Evolutionary conservation across 2,113 vertebrate genomes (phyloP).

Genomic region (Ascaphus truei): DNA sequence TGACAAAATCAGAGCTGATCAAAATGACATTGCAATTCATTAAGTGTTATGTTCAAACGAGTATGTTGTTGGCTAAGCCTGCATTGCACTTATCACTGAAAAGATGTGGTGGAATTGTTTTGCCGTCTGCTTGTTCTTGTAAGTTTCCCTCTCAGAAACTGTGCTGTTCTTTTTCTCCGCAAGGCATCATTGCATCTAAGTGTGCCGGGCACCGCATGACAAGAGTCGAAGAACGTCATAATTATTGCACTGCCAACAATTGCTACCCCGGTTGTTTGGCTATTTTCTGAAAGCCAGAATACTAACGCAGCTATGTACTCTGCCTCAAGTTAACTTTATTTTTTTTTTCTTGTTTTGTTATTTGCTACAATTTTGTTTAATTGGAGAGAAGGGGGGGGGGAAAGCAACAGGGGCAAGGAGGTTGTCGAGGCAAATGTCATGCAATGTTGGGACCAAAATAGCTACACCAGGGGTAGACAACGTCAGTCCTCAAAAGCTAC

Average conservation of each 20-base stretch:
- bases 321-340: conserved; percentile 19
- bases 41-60: conserved; percentile 9
- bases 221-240: conserved; percentile 8
- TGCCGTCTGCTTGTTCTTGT: background rate
- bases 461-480: too few relatives aligned
- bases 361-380: background rate
- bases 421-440: too few relatives aligned
- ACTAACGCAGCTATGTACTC: conserved; percentile 7
- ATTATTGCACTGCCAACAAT: background rate
- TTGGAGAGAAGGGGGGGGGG: too few relatives aligned
- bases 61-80: background rate
- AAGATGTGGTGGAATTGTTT: background rate
- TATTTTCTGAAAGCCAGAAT: background rate
- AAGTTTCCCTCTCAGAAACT: background rate
- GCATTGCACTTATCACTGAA: background rate
- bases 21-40: conserved; percentile 27
- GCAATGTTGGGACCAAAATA: too few relatives aligned
- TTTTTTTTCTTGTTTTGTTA: background rate
- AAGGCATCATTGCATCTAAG: conserved; percentile 18
- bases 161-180: conserved; percentile 11
- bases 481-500: too few relatives aligned
- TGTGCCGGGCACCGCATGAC: conserved; percentile 12
- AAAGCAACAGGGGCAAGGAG: too few relatives aligned
- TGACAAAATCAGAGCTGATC: conserved; percentile 27
- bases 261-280: background rate